Evolutionary conservation across 2,113 vertebrate species (phyloP), one percentile per base, ranked within the genome.

Genomic region (Muntiacus reevesi): DNA sequence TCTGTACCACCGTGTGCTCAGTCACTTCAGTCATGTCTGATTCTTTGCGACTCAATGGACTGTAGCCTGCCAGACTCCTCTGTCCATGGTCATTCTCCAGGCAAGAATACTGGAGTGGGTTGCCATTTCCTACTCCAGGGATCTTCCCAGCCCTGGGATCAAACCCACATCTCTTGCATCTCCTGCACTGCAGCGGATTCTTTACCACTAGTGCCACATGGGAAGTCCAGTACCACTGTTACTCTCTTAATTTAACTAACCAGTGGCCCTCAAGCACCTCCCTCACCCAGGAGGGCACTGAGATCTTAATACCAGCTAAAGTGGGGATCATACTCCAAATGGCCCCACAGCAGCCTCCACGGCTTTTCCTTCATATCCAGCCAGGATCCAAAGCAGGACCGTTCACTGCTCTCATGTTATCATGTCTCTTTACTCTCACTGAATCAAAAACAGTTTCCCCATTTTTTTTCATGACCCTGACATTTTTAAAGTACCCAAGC

Each of bases 401-500:
- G 1, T n/a, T 36, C 19, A 16, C 1, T 67, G 6, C 50, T 91
- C 85, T 83, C n/a, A 5, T 3, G n/a, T 50, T 17, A 60, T 7
- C 59, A n/a, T 10, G 64, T 81, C 62, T 74, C 52, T 64, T 21
- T 14, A 45, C 59, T 60, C 45, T 55, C 33, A 27, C 11, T 13
- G 71, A 87, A 86, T 81, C 89, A 64, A 47, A 86, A 85, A 28
- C 36, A 74, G n/a, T 19, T 88, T 78, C 33, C 54, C 52, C 6
- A 30, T 16, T 25, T 74, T 54, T 43, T 86, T 86, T 59, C 17
- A 23, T 14, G 74, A 86, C 30, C 23, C 8, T 30, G 76, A 57
- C 45, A 25, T 84, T 85, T 89, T 97, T 40, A 33, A 89, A 40
- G 85, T 87, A n/a, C 12, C 54, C 74, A 82, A 62, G 50, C 62